These are phyloP conservation scores for Gorsachius goisagi DNA, from an alignment of 2,113 vertebrate genomes.

Conservation along the genomic window DNA sequence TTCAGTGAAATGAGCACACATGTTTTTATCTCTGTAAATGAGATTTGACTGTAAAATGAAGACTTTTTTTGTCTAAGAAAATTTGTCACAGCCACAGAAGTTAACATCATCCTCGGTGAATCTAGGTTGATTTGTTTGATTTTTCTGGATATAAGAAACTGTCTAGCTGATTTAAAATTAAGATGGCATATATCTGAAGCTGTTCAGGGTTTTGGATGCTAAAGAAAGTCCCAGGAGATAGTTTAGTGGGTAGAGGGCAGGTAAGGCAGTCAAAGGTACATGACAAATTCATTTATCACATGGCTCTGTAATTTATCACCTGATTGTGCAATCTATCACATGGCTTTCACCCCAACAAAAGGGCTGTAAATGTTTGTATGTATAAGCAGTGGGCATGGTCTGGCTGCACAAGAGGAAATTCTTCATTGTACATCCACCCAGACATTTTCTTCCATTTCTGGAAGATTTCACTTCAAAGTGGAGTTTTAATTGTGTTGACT, in stretches of 20 bases:
- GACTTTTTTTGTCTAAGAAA: background rate
- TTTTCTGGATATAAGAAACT: background rate
- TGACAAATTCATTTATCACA: background rate
- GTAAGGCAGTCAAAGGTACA: background rate
- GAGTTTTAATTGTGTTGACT: constrained; percentile 59
- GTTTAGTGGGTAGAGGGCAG: background rate
- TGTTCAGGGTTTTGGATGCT: background rate
- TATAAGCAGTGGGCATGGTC: background rate
- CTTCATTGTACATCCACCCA: background rate
- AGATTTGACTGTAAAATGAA: background rate
- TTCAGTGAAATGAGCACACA: background rate
- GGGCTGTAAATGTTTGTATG: background rate
- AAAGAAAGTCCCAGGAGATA: background rate
- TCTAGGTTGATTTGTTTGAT: background rate
- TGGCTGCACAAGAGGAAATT: background rate
- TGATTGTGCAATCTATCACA: background rate
- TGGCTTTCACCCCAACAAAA: background rate
- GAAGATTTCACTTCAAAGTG: constrained; percentile 43
- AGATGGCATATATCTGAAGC: background rate
- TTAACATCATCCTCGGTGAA: background rate
- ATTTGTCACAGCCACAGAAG: background rate
- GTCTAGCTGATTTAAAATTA: background rate
- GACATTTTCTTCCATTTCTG: background rate
- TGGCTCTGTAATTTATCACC: background rate
- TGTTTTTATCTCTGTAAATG: background rate